A percentile compares a stretch with the other conserved stretches of the same genome.
These are phyloP conservation scores for Axis porcinus DNA, from an alignment of 2,113 vertebrate species.

Conservation along the genomic window DNA sequence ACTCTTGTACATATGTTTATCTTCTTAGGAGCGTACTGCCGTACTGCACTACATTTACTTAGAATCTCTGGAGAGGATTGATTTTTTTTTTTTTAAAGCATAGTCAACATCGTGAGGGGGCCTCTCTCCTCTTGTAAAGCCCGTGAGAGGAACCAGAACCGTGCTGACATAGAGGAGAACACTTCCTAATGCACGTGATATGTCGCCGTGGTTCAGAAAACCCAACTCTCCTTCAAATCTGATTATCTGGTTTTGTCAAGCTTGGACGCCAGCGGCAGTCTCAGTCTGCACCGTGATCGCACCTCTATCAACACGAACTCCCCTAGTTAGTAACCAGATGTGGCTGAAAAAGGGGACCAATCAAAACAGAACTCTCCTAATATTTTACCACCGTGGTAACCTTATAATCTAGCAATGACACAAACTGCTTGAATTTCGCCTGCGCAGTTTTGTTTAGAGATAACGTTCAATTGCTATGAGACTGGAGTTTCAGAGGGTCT, in stretches of 20 bases:
- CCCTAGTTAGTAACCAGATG: not conserved
- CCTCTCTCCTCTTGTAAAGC: conserved; percentile 41
- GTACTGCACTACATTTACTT: conserved; percentile 19
- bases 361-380: not conserved
- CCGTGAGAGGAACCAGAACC: conserved; percentile 54
- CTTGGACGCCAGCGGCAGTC: not conserved
- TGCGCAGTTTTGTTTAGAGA: not conserved
- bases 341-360: not conserved
- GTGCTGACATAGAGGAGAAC: conserved; percentile 6
- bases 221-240: not conserved
- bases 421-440: not conserved
- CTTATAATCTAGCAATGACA: not conserved
- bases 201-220: not conserved
- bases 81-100: conserved; percentile 35
- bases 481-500: not conserved
- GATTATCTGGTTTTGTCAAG: conserved; percentile 26
- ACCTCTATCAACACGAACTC: fast-evolving
- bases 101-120: conserved; percentile 48
- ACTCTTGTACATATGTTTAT: conserved; percentile 14
- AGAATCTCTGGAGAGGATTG: conserved; percentile 47
- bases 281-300: not conserved
- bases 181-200: not conserved
- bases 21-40: not conserved
- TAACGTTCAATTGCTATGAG: not conserved
- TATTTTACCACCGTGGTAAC: not conserved